Evolutionary conservation across 2,888 invertebrate genomes (phyloP).

Genomic region (Alloscopus bannaensis): DNA sequence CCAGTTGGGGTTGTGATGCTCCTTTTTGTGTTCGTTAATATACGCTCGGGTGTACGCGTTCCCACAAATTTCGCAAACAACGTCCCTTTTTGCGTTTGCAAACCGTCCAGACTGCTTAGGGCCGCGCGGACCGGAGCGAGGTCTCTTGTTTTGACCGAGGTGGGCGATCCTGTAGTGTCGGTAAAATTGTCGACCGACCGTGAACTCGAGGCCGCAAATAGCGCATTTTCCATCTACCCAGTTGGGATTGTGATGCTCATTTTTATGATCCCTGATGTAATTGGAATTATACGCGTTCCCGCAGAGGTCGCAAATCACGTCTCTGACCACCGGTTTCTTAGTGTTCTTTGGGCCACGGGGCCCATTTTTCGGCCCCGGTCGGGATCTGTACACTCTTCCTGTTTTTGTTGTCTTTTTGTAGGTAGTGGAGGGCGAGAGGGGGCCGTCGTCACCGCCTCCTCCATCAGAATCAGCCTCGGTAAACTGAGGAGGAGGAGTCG

Average conservation of each 20-base stretch:
- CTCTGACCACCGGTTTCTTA: not conserved
- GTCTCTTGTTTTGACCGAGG: not conserved
- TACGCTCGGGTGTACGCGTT: not conserved
- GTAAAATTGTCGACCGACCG: not conserved
- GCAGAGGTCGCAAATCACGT: conserved; percentile 23
- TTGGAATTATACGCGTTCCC: conserved; percentile 15
- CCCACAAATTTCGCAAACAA: conserved; percentile 16
- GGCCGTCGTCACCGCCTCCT: no score
- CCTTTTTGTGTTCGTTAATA: not conserved
- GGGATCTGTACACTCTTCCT: not conserved
- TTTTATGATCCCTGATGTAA: conserved; percentile 19
- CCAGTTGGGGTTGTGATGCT: conserved; percentile 14
- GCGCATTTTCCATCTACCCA: conserved; percentile 20
- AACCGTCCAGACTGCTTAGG: no score
- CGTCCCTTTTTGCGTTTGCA: no score
- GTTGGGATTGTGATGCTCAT: conserved; percentile 39
- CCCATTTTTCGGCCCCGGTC: conserved; percentile 8
- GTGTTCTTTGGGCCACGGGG: conserved; percentile 20
- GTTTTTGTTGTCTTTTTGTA: no score
- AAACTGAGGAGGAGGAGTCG: no score
- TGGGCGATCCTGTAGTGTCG: conserved; percentile 6
- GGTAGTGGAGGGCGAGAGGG: no score
- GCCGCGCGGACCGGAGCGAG: not conserved
- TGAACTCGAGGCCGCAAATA: conserved; percentile 24
- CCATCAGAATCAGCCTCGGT: no score